These are phyloP conservation scores for Sweltsa coloradensis DNA, from an alignment of 1,140 invertebrate genomes.

Conservation along the genomic window DNA sequence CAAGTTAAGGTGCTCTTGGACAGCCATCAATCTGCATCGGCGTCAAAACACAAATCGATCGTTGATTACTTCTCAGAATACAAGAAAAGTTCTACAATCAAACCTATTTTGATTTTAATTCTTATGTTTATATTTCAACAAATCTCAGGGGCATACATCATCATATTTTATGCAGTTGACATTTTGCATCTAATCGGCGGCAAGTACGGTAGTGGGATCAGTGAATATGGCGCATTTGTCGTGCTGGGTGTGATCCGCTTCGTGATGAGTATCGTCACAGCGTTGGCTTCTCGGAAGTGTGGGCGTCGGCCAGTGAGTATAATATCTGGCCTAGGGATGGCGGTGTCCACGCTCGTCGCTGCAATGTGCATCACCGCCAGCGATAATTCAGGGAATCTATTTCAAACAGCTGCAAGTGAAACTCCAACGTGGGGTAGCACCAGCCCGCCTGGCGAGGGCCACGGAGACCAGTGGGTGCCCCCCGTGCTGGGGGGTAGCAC, in stretches of 20 bases:
- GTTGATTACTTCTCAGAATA: too few relatives aligned
- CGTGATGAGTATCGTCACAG: slow-evolving; percentile 33
- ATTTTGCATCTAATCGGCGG: slow-evolving; percentile 37
- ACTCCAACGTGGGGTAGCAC: too few relatives aligned
- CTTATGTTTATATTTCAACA: slow-evolving; percentile 42
- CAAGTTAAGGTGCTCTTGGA: too few relatives aligned
- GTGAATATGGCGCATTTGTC: slow-evolving; percentile 34
- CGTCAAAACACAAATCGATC: too few relatives aligned
- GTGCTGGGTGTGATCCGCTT: slow-evolving; percentile 38
- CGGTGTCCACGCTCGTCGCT: slow-evolving; percentile 36
- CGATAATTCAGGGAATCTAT: too few relatives aligned
- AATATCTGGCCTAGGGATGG: slow-evolving; percentile 39
- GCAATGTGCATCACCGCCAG: slow-evolving; percentile 37
- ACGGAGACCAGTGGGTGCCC: too few relatives aligned
- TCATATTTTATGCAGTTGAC: slow-evolving; percentile 55
- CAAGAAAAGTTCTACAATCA: slow-evolving; percentile 18
- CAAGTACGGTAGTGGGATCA: slow-evolving; percentile 27
- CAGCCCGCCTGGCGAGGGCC: too few relatives aligned
- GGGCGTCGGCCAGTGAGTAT: slow-evolving; percentile 37
- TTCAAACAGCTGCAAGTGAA: too few relatives aligned
- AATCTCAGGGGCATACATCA: slow-evolving; percentile 42
- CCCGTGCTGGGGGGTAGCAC: too few relatives aligned
- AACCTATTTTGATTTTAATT: slow-evolving; percentile 36
- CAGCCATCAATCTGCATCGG: too few relatives aligned
- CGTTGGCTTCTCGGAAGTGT: slow-evolving; percentile 36